Base-by-base conservation (phyloP, 2,797 vertebrate genomes). In the Pogoniulus pusillus region DNA sequence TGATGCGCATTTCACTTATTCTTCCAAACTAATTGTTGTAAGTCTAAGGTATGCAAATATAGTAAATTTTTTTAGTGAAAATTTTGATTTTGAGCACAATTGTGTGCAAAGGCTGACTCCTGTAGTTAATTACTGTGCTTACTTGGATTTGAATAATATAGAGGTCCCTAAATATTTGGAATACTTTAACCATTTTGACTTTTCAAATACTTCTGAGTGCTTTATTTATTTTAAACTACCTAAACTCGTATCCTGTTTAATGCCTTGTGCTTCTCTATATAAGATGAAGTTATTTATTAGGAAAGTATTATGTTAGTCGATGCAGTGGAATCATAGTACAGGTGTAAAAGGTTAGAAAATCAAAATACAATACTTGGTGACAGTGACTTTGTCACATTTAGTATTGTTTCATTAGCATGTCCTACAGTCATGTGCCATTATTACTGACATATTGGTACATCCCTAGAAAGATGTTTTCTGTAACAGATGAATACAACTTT, bases 21-120 rank as follows among this genome's bases (percentile, higher is more conserved):
- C 49, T 92, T 88, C 65, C 83, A 89, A 94, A 93, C 87, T 91
- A 18, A 22, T 78, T 72, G 89, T 77, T 82, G 5, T 88, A 57
- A 72, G 29, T 49, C 11, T 72, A 32, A 69, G 12, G 6, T 43
- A 35, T 27, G 76, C 54, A 82, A 79, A 74, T 54, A 41, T 1
- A 43, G 0, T 35, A 47, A 37, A 29, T 8, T 32, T 32, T 84
- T 47, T 16, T 3, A 5, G 29, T 74, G 27, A 41, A 84, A 39
- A 41, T 63, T 32, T 3, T 78, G 45, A 80, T 93, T 93, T 37
- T 89, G 55, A 63, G 32, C 51, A 63, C 13, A 60, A 2, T 37
- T 80, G 15, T 32, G 9, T 90, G 30, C n/a, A 49, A 54, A 72
- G 49, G 7, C 53, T 85, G 43, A 49, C 29, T 45, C 4, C 18